Conservation (phyloP, 1,140 invertebrate species). For the Nasonia longicornis region DNA sequence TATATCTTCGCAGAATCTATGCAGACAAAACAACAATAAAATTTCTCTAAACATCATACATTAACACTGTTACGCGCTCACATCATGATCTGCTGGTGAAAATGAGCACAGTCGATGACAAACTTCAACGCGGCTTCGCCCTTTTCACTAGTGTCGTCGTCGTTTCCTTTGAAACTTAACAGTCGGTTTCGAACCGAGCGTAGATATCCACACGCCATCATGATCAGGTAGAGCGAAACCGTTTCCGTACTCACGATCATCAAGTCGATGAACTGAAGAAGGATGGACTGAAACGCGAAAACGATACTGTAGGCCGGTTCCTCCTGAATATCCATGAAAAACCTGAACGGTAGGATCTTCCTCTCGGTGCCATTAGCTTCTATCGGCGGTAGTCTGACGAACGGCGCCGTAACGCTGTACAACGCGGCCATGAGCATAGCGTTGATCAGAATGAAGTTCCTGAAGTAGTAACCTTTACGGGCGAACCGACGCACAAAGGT, state of each 20-base stretch:
- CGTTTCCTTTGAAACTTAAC: no score
- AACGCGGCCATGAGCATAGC: not conserved
- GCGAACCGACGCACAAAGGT: not conserved
- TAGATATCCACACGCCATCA: not conserved
- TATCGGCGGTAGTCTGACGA: not conserved
- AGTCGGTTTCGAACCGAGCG: not conserved
- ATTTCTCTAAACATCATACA: not conserved
- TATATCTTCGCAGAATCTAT: slow-evolving; percentile 18
- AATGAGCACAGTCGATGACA: no score
- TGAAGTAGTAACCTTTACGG: not conserved
- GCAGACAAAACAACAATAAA: not conserved
- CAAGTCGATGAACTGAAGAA: no score
- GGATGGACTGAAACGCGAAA: no score
- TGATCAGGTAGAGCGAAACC: no score
- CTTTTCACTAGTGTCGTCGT: no score
- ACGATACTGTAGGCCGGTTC: not conserved
- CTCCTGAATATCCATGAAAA: not conserved
- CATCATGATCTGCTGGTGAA: not conserved
- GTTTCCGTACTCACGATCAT: no score
- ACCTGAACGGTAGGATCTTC: not conserved
- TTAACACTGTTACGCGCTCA: not conserved
- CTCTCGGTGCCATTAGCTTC: not conserved
- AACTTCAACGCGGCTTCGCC: no score
- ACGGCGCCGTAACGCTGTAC: not conserved
- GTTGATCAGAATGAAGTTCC: not conserved